Conservation (phyloP, 1,140 invertebrate species). For the Helicoverpa zea region DNA sequence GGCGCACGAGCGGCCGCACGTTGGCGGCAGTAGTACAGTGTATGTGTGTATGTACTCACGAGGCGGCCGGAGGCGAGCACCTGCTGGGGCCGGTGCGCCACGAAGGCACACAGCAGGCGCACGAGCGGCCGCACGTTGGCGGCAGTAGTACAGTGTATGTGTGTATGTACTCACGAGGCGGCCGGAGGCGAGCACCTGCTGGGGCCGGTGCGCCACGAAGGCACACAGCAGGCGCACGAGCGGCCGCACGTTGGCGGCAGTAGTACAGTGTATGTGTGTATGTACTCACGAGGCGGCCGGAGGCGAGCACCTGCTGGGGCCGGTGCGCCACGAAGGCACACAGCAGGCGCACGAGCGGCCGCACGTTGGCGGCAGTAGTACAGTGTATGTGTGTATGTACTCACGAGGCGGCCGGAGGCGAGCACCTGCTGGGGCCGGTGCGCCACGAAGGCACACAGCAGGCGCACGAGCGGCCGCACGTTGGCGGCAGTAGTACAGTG, state of each 20-base stretch:
- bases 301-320: too few relatives aligned
- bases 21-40: background rate
- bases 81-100: conserved; percentile 91
- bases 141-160: background rate
- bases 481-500: conserved; percentile 84
- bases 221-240: conserved; percentile 89
- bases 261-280: too few relatives aligned
- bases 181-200: conserved; percentile 90
- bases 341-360: too few relatives aligned
- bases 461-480: conserved; percentile 95
- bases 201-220: conserved; percentile 92
- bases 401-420: conserved; percentile 91
- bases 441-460: conserved; percentile 95
- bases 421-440: conserved; percentile 92
- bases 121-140: conserved; percentile 96
- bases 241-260: background rate
- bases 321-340: conserved; percentile 89
- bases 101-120: conserved; percentile 94
- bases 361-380: background rate
- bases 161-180: conserved; percentile 89
- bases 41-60: conserved; percentile 82
- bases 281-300: too few relatives aligned
- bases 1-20: too few relatives aligned
- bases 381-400: background rate
- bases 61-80: conserved; percentile 92